phyloP scores from a whole-genome alignment of 2,888 invertebrate species.

The Xestoiulus laeticollis region DNA sequence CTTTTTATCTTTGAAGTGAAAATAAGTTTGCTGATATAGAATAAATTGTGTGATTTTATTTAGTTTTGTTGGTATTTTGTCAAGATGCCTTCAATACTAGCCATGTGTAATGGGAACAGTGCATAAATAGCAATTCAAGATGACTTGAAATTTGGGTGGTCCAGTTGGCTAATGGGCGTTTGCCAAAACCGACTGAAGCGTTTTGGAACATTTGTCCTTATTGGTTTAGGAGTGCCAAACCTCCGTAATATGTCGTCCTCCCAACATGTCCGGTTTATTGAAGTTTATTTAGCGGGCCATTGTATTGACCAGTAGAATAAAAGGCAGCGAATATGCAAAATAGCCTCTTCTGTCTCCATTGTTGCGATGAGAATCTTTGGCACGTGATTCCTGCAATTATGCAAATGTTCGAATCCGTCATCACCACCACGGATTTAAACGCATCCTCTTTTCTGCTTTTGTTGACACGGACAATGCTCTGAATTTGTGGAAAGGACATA shows the following conservation, averaged over 20 bases:
- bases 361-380: neutral
- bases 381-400: conserved; percentile 1
- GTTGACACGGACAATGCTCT: neutral
- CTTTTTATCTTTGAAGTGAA: no score
- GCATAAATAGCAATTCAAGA: no score
- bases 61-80: no score
- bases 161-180: no score
- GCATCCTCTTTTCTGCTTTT: neutral
- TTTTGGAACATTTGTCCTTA: neutral
- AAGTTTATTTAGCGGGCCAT: neutral
- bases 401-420: conserved; percentile 9
- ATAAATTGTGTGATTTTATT: no score
- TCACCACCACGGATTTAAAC: neutral
- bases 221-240: neutral
- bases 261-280: neutral
- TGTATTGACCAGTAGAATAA: neutral
- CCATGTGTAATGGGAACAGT: no score
- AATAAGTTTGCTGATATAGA: no score
- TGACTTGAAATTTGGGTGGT: no score
- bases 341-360: neutral
- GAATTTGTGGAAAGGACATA: neutral
- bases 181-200: no score
- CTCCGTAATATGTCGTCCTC: neutral
- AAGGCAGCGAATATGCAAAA: neutral
- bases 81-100: no score